A percentile compares a stretch with the other conserved stretches of the same genome.
These are phyloP conservation scores for Lysandra bellargus DNA, from an alignment of 2,888 invertebrate species.

Conservation along the genomic window DNA sequence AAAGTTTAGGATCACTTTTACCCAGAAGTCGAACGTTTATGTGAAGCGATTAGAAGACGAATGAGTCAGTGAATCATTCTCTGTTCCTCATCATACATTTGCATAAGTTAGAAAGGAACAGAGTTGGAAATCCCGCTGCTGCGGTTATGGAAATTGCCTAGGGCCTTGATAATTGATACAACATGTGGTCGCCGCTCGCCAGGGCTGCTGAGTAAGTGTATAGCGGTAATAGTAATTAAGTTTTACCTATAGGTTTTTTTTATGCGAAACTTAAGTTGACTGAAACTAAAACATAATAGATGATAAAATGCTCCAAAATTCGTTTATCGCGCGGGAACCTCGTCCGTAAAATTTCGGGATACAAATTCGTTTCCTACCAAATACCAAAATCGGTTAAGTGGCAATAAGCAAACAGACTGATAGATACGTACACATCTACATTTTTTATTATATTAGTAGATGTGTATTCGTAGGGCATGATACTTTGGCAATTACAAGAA, in stretches of 20 bases:
- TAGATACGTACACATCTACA: too few species aligned
- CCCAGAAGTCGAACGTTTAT: neutral
- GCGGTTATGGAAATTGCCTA: conserved; percentile 27
- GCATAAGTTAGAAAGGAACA: conserved; percentile 24
- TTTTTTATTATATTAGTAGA: neutral
- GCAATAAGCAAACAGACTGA: too few species aligned
- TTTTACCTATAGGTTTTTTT: neutral
- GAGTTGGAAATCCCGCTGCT: conserved; percentile 21
- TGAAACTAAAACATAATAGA: too few species aligned
- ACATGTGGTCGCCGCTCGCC: neutral
- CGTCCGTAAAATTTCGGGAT: too few species aligned
- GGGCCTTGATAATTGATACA: conserved; percentile 13
- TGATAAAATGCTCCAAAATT: too few species aligned
- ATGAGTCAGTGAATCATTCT: conserved; percentile 1
- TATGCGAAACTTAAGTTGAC: too few species aligned
- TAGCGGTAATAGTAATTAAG: neutral
- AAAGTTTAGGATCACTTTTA: neutral
- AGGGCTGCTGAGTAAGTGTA: neutral
- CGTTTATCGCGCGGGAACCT: too few species aligned
- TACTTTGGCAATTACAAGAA: neutral
- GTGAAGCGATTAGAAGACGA: neutral
- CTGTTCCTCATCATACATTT: conserved; percentile 14
- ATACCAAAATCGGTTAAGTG: too few species aligned
- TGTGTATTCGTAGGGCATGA: neutral
- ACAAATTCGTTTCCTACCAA: too few species aligned